Evolutionary conservation across 2,113 vertebrate species (phyloP).

Genomic region (Dendrocopos noguchii): DNA sequence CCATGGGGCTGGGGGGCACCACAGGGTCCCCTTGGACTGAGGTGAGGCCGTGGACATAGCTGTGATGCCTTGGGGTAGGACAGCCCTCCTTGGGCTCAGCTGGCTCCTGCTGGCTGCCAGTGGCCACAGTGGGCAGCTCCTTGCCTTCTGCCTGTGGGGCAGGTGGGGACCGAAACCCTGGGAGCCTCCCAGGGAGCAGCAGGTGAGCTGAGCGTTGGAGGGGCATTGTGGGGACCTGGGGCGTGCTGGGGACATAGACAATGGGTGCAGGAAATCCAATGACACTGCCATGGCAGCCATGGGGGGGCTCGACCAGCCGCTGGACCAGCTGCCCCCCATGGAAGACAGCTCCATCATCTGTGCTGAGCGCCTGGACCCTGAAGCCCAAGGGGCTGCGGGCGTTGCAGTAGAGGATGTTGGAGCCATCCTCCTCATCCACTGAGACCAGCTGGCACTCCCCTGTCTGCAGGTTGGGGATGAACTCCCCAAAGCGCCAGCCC

Average conservation of each 20-base stretch:
- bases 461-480: conserved; percentile 84
- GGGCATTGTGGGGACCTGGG: accelerated
- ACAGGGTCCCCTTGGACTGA: accelerated
- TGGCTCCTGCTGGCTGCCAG: background rate
- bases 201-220: accelerated
- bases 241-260: accelerated
- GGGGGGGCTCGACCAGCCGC: conserved; percentile 82
- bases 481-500: conserved; percentile 85
- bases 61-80: accelerated
- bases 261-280: conserved; percentile 88
- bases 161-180: accelerated
- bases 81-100: accelerated
- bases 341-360: conserved; percentile 84
- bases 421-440: conserved; percentile 83
- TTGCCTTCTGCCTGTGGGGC: accelerated
- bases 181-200: background rate
- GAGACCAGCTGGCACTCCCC: conserved; percentile 94
- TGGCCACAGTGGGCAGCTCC: background rate
- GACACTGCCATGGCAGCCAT: conserved; percentile 92
- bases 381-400: conserved; percentile 89
- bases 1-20: no score
- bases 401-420: conserved; percentile 88
- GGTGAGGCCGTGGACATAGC: accelerated
- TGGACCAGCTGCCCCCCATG: conserved; percentile 86
- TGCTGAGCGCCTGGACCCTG: conserved; percentile 90